Percentiles rank a stretch among this genome's conserved stretches.
These are phyloP conservation scores for Tauraco erythrolophus DNA, from an alignment of 2,113 vertebrate genomes.

Conservation along the genomic window DNA sequence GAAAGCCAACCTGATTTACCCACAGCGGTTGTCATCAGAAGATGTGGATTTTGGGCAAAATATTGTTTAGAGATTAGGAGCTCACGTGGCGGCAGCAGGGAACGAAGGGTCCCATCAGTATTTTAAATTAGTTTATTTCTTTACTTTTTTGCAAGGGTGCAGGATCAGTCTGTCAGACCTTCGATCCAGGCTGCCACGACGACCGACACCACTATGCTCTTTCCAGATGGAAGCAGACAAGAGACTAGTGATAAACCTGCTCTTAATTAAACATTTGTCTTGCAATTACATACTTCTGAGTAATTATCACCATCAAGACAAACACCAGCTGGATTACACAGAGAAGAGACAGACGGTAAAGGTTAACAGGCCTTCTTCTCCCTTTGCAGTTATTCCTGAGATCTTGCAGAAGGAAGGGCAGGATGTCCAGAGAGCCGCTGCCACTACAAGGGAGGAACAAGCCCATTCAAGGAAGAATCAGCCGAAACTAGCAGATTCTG, in stretches of 20 bases:
- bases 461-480: background rate
- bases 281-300: constrained; percentile 14
- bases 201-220: background rate
- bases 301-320: constrained; percentile 19
- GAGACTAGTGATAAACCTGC: constrained; percentile 3
- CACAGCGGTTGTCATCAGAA: accelerated
- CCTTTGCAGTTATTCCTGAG: background rate
- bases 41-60: background rate
- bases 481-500: background rate
- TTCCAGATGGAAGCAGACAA: constrained; percentile 46
- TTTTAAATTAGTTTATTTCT: background rate
- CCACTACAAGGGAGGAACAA: background rate
- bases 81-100: background rate
- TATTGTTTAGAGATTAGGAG: background rate
- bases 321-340: constrained; percentile 34
- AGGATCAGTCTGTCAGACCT: background rate
- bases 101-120: background rate
- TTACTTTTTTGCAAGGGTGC: background rate
- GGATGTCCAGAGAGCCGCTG: accelerated
- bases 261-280: constrained; percentile 60
- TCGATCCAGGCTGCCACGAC: background rate
- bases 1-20: background rate
- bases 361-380: background rate
- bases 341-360: background rate
- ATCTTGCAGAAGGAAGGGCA: background rate